These are phyloP conservation scores for Sarotherodon lohbergeri DNA, from an alignment of 2,113 vertebrate species.

Conservation along the genomic window DNA sequence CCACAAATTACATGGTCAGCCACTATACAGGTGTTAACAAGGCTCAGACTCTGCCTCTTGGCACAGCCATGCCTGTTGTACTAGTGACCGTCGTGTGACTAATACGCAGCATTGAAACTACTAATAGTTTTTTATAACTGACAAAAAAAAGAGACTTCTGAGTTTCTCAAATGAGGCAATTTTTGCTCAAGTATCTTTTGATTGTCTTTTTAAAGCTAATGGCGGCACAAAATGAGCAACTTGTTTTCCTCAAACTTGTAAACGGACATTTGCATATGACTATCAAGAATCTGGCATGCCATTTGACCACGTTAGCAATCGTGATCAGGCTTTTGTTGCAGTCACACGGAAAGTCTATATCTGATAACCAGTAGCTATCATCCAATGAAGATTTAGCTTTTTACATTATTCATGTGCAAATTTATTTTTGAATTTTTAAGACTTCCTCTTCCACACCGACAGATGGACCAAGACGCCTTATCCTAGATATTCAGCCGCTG, in stretches of 20 bases:
- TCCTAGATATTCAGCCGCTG: not conserved
- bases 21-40: conserved; percentile 9
- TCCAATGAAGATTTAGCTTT: not conserved
- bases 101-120: not conserved
- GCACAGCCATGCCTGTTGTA: not conserved
- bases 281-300: not conserved
- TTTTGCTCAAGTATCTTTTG: not conserved
- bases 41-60: not conserved
- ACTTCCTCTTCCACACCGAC: not conserved
- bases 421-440: not conserved
- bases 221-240: not conserved
- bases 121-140: not conserved
- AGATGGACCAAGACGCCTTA: not conserved
- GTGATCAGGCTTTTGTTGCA: not conserved
- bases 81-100: not conserved
- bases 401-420: not conserved
- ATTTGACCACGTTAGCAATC: not conserved
- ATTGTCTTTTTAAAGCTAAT: not conserved
- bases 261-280: not conserved
- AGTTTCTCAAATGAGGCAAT: not conserved
- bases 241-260: not conserved
- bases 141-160: not conserved
- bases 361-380: not conserved
- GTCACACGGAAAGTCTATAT: not conserved
- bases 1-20: conserved; percentile 12